phyloP scores from a whole-genome alignment of 2,888 invertebrate species.

The Mythimna ferrago region DNA sequence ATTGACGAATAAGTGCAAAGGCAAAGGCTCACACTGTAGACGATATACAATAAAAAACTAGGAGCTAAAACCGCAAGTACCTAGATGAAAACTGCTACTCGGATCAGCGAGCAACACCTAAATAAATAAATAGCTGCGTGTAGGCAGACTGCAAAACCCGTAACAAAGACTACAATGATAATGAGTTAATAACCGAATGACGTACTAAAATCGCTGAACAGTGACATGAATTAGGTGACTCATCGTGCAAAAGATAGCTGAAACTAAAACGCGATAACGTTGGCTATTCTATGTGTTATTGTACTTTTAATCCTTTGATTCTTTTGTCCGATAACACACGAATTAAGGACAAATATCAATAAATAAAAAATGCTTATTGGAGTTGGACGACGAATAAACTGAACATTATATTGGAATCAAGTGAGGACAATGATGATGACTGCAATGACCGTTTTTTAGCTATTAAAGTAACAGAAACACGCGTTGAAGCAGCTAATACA shows the following conservation, averaged over 20 bases:
- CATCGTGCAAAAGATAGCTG: constrained; percentile 29
- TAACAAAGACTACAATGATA: constrained; percentile 40
- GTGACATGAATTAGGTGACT: constrained; percentile 46
- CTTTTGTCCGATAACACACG: constrained; percentile 20
- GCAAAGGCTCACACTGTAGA: background rate
- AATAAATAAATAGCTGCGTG: constrained; percentile 1
- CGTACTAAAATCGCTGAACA: constrained; percentile 33
- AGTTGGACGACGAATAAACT: background rate
- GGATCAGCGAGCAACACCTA: background rate
- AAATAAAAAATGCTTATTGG: background rate
- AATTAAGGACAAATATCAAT: background rate
- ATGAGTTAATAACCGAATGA: constrained; percentile 44
- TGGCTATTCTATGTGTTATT: constrained; percentile 11
- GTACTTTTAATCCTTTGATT: constrained; percentile 26
- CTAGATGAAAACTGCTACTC: background rate
- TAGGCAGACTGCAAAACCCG: constrained; percentile 1
- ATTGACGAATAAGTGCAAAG: background rate
- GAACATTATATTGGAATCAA: background rate
- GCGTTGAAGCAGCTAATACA: constrained; percentile 17
- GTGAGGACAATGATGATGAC: constrained; percentile 16
- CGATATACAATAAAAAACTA: background rate
- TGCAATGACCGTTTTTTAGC: constrained; percentile 11
- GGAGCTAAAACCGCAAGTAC: background rate
- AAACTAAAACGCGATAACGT: constrained; percentile 36
- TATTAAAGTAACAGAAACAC: constrained; percentile 9